Evolutionary conservation across 2,113 vertebrate genomes (phyloP), one percentile per base, ranked within the genome.

Genomic region (Phoenicopterus ruber): DNA sequence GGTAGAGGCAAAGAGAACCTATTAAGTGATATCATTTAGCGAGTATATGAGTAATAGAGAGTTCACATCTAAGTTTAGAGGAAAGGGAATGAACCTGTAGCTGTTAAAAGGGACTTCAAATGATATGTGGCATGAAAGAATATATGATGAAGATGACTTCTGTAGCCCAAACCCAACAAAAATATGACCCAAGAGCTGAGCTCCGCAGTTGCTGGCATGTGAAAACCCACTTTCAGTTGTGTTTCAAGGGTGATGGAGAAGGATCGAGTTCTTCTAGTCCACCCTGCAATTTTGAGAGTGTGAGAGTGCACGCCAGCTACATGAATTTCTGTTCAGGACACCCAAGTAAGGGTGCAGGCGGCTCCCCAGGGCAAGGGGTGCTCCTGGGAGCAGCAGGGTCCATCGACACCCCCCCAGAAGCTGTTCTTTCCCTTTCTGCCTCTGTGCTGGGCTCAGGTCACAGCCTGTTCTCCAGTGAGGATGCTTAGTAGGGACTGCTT

Each of bases 21-120:
- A 96, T 95, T 97, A 94, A 94, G 50, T 81, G 90, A 88, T 95
- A 94, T 81, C 62, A 85, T 92, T 96, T 95, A 94, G 91, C 4
- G 22, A 94, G 70, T 46, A 59, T 71, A 81, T 0, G 4, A 88
- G 77, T 67, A 93, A 86, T 57, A 87, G 38, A 81, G 91, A 78
- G 63, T 76, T 97, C 86, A 93, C 17, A 57, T 82, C 31, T 83
- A 76, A 91, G 78, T 96, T 94, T 83, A 77, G 61, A 72, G 50
- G 47, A 85, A 80, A 87, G 26, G 29, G 62, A 81, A 88, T 81
- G 59, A 94, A 93, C 50, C 38, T 85, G n/a, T 79, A 85, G 61
- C 61, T 86, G 57, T 31, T 90, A 66, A 86, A 85, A 88, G 29
- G 76, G 74, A 63, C 44, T 77, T 79, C 22, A 73, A 59, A 66